Evolutionary conservation across 2,888 invertebrate species (phyloP).

Genomic region (Orthosia cruda): DNA sequence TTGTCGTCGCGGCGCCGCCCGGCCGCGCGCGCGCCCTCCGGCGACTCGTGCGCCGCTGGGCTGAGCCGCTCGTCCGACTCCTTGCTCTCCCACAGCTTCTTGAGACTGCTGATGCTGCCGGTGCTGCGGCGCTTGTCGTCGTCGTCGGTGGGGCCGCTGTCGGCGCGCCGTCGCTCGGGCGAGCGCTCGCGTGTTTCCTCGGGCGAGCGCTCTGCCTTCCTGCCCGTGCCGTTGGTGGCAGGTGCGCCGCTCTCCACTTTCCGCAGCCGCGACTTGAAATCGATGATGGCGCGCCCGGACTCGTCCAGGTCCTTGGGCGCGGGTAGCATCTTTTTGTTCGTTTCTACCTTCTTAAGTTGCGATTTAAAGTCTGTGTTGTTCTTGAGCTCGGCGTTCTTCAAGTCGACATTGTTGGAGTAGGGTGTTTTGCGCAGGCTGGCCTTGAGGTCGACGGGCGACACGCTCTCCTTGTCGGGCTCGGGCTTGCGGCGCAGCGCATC

Average conservation of each 20-base stretch:
- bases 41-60: conserved; percentile 92
- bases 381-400: conserved; percentile 73
- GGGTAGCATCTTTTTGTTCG: conserved; percentile 91
- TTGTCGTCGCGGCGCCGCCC: conserved; percentile 74
- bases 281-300: conserved; percentile 93
- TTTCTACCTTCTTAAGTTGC: conserved; percentile 95
- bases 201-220: conserved; percentile 80
- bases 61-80: conserved; percentile 93
- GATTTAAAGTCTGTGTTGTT: conserved; percentile 92
- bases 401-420: conserved; percentile 74
- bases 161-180: conserved; percentile 79
- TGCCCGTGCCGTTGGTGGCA: conserved; percentile 81
- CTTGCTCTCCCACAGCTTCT: conserved; percentile 98
- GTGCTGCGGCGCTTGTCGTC: conserved; percentile 98
- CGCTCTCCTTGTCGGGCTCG: conserved; percentile 76
- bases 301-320: conserved; percentile 90
- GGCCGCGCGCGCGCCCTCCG: conserved; percentile 43
- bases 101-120: conserved; percentile 97
- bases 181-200: conserved; percentile 77
- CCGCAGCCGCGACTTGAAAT: conserved; percentile 96
- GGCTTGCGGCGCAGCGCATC: conserved; percentile 85
- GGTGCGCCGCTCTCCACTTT: conserved; percentile 93
- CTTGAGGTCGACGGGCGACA: conserved; percentile 89
- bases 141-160: conserved; percentile 91
- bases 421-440: conserved; percentile 89